A percentile compares a stretch with the other conserved stretches of the same genome.
These are phyloP conservation scores for Meloidogyne exigua DNA, from an alignment of 1,140 invertebrate genomes.

Conservation along the genomic window DNA sequence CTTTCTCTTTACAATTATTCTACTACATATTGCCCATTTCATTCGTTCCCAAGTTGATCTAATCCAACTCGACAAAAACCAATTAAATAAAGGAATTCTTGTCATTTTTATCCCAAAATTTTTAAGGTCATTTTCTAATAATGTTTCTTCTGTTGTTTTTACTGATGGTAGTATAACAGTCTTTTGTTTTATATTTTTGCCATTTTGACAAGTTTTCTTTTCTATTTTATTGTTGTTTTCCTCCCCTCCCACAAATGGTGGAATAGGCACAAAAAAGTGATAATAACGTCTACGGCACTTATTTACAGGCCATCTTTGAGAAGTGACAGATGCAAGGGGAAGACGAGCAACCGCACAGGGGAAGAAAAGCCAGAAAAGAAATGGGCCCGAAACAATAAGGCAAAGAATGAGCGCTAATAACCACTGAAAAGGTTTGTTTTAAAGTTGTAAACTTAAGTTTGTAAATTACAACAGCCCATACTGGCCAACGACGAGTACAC, in stretches of 20 bases:
- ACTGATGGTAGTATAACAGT: neutral
- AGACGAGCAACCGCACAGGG: slow-evolving; percentile 10
- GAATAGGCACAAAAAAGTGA: slow-evolving; percentile 4
- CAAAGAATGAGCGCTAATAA: neutral
- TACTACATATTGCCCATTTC: neutral
- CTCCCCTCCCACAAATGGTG: neutral
- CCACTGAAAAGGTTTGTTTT: neutral
- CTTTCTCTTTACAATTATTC: neutral
- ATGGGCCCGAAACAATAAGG: neutral
- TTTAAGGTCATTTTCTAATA: no score
- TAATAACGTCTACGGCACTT: slow-evolving; percentile 6
- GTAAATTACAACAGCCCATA: slow-evolving; percentile 41
- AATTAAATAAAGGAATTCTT: neutral
- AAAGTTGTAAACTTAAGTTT: neutral
- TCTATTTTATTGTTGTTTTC: neutral
- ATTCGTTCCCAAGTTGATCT: neutral
- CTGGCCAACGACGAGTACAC: slow-evolving; percentile 24
- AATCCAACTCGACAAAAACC: neutral
- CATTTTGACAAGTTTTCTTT: neutral
- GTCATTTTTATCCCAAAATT: neutral
- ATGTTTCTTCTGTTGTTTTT: neutral
- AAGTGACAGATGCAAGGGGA: neutral
- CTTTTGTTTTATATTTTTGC: neutral
- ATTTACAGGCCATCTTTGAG: neutral
- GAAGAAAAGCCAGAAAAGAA: neutral